Conservation (phyloP, 1,140 invertebrate genomes). For the Lanistes nyassanus region DNA sequence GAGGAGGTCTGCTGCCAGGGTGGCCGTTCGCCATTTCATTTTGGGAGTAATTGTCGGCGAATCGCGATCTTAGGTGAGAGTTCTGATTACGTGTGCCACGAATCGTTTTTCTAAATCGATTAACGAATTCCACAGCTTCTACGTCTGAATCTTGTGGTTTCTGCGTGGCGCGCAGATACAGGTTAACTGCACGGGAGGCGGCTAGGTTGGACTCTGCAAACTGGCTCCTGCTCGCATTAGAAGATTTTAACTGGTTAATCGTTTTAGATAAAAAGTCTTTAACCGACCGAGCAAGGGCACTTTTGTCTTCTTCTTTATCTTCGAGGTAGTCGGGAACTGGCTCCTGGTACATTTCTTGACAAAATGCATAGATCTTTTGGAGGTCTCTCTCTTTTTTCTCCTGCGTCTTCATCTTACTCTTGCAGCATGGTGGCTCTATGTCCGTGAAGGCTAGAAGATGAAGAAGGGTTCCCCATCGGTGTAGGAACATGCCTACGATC, state of each 20-base stretch:
- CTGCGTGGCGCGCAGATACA: conserved; percentile 3
- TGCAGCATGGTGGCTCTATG: conserved; percentile 35
- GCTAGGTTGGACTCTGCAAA: background rate
- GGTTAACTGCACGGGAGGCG: background rate
- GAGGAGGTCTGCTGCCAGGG: background rate
- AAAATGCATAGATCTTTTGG: conserved; percentile 27
- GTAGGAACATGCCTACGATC: conserved; percentile 66
- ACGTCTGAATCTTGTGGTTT: too few relatives aligned
- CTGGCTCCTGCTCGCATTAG: too few relatives aligned
- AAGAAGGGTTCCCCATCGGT: conserved; percentile 90
- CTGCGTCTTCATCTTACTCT: conserved; percentile 1
- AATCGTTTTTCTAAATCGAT: too few relatives aligned
- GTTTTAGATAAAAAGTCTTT: background rate
- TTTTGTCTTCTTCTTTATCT: conserved; percentile 1
- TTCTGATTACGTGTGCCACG: too few relatives aligned
- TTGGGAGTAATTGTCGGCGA: too few relatives aligned
- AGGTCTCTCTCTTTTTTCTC: background rate
- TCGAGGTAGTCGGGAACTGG: conserved; percentile 36
- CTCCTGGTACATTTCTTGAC: conserved; percentile 25
- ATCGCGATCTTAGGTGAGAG: too few relatives aligned
- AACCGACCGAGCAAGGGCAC: background rate
- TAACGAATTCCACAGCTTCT: too few relatives aligned
- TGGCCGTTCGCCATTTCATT: too few relatives aligned
- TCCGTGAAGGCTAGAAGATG: conserved; percentile 97
- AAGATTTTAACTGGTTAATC: too few relatives aligned